Evolutionary conservation across 2,797 vertebrate species (phyloP).

Genomic region (Pachyuromys duprasi): DNA sequence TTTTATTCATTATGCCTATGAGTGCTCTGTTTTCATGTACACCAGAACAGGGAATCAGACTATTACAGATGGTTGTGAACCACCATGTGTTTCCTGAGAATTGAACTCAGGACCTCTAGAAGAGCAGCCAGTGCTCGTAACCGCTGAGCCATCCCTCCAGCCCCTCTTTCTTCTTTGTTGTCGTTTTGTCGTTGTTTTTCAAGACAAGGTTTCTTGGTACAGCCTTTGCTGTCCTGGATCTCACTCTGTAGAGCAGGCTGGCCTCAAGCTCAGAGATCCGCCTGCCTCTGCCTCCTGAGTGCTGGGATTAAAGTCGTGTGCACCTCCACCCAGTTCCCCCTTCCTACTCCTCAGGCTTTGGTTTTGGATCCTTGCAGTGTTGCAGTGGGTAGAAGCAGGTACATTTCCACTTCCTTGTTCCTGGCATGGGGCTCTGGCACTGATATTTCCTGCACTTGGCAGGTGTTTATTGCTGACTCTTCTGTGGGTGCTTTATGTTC

Average conservation of each 20-base stretch:
- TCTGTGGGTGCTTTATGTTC: background rate
- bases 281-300: background rate
- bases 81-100: too few species aligned
- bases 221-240: background rate
- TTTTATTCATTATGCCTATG: too few species aligned
- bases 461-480: constrained; percentile 7
- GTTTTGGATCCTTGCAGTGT: background rate
- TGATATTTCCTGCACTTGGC: constrained; percentile 11
- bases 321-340: background rate
- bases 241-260: background rate
- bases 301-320: background rate
- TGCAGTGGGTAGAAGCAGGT: background rate
- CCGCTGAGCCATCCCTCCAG: too few species aligned
- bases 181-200: background rate
- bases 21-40: too few species aligned
- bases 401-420: constrained; percentile 17
- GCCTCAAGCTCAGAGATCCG: background rate
- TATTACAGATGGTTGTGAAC: too few species aligned
- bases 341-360: background rate
- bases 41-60: too few species aligned
- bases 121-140: too few species aligned
- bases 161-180: background rate
- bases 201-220: background rate
- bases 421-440: background rate
- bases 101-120: too few species aligned